These are phyloP conservation scores for Colletes gigas DNA, from an alignment of 1,140 invertebrate genomes.

Conservation along the genomic window DNA sequence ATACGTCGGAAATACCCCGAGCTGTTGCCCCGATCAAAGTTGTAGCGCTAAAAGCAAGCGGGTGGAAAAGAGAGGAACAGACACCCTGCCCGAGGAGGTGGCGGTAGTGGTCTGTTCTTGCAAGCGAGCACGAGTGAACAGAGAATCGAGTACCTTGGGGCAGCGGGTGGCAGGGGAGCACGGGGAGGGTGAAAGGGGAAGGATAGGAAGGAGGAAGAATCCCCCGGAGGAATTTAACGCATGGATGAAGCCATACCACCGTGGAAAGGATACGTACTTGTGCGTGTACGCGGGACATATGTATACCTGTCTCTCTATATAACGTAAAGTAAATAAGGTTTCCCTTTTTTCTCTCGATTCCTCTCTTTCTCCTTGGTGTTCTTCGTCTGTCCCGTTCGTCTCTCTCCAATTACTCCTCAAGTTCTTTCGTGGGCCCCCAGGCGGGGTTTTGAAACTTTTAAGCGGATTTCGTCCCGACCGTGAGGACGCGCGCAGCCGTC, in stretches of 20 bases:
- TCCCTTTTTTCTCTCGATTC: conserved; percentile 33
- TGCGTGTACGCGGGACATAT: conserved; percentile 39
- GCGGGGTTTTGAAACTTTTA: conserved; percentile 66
- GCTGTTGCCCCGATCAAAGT: conserved; percentile 54
- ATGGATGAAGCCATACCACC: conserved; percentile 72
- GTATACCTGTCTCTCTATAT: conserved; percentile 54
- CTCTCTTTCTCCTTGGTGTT: neutral
- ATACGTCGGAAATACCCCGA: conserved; percentile 26
- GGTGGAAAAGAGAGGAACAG: neutral
- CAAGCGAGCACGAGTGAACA: conserved; percentile 25
- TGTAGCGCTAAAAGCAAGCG: conserved; percentile 16
- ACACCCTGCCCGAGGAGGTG: conserved; percentile 26
- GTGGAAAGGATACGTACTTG: conserved; percentile 50
- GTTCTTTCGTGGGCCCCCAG: conserved; percentile 12
- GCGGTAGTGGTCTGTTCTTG: conserved; percentile 43
- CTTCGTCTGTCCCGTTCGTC: neutral
- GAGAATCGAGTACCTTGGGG: neutral
- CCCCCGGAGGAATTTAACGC: conserved; percentile 78
- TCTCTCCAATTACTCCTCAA: neutral
- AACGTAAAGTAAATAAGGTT: conserved; percentile 73
- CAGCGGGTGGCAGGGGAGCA: neutral
- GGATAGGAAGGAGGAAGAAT: conserved; percentile 66
- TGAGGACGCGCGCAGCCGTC: conserved; percentile 50
- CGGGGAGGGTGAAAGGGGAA: neutral
- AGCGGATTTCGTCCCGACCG: conserved; percentile 61